Conservation (phyloP, 1,140 invertebrate species). For the Diabrotica virgifera region DNA sequence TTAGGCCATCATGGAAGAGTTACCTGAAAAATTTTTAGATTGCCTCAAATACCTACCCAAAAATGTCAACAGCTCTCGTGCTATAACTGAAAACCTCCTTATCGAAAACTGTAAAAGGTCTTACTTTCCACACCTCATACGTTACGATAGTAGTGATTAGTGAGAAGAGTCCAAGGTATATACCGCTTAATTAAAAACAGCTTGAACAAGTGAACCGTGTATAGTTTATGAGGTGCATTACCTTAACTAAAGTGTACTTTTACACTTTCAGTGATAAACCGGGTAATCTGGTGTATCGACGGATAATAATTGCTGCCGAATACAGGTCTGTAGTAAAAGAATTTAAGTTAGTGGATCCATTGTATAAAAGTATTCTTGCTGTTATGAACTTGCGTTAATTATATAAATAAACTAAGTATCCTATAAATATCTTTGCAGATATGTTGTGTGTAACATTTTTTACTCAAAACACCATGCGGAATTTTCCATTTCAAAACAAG, state of each 20-base stretch:
- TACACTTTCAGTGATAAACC: not conserved
- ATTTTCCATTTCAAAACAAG: no score
- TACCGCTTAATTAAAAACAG: constrained; percentile 12
- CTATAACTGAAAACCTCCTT: no score
- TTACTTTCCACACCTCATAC: not conserved
- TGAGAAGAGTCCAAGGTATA: not conserved
- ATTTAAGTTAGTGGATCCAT: not conserved
- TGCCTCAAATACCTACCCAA: no score
- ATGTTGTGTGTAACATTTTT: no score
- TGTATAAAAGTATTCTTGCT: no score
- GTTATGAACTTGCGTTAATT: no score
- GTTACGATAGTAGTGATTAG: constrained; percentile 7
- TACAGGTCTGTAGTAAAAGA: not conserved
- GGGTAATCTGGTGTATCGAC: not conserved
- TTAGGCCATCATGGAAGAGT: no score
- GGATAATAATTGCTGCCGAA: not conserved
- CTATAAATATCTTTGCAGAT: no score
- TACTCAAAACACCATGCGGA: no score
- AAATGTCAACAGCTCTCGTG: no score
- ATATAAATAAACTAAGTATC: no score
- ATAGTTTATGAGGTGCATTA: constrained; percentile 10
- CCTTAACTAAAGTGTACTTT: constrained; percentile 10
- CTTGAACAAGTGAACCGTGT: constrained; percentile 11
- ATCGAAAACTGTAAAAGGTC: not conserved
- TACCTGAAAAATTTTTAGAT: no score